These are phyloP conservation scores for Apogon hyalosoma DNA, from an alignment of 2,797 vertebrate genomes.

Conservation along the genomic window DNA sequence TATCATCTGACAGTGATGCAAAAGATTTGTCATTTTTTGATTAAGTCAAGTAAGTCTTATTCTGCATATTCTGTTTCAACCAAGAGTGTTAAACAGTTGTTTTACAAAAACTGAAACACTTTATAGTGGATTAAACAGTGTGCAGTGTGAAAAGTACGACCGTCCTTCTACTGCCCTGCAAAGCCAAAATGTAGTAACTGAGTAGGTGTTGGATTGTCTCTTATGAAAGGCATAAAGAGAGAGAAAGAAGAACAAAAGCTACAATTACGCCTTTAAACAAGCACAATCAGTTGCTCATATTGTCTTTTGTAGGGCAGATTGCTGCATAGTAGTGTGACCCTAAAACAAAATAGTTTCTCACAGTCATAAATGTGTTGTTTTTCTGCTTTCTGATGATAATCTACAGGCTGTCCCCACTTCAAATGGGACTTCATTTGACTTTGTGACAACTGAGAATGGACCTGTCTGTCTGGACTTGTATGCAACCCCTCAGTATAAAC, in stretches of 20 bases:
- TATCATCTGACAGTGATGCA: too few relatives aligned
- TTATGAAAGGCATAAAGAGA: too few relatives aligned
- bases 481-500: constrained; percentile 94
- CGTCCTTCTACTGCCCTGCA: constrained; percentile 17
- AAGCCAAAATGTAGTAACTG: constrained; percentile 42
- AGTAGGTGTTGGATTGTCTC: background rate
- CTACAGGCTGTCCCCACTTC: constrained; percentile 89
- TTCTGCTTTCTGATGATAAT: constrained; percentile 15
- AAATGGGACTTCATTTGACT: constrained; percentile 94
- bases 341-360: background rate
- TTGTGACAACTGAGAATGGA: constrained; percentile 89
- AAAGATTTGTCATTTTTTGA: too few relatives aligned
- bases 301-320: constrained; percentile 51
- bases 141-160: constrained; percentile 68
- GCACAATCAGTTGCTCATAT: constrained; percentile 20
- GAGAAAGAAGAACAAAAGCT: too few relatives aligned
- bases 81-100: too few relatives aligned
- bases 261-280: background rate
- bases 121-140: background rate
- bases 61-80: too few relatives aligned
- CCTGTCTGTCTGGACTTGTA: constrained; percentile 89
- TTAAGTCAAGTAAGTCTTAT: too few relatives aligned
- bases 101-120: background rate
- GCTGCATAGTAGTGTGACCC: background rate
- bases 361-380: constrained; percentile 1